A percentile compares a stretch with the other conserved stretches of the same genome.
phyloP scores from a whole-genome alignment of 1,140 invertebrate species.

The Piezodorus guildinii region DNA sequence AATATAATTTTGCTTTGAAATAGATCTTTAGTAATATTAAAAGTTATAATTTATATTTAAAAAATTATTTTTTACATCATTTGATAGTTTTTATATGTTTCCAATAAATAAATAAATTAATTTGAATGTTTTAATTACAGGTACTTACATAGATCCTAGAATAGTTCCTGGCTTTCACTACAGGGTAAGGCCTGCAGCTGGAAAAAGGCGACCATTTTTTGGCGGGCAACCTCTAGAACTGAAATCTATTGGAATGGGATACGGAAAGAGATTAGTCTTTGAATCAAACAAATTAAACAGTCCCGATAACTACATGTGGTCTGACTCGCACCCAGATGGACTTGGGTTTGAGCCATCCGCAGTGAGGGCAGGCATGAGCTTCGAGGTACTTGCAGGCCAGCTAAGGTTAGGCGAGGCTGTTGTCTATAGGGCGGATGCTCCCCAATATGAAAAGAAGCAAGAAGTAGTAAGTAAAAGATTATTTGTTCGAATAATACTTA shows the following conservation, averaged over 20 bases:
- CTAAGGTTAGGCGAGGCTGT: conserved; percentile 46
- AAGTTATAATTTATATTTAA: no score
- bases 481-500: not conserved
- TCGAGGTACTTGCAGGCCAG: conserved; percentile 45
- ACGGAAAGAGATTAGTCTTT: conserved; percentile 64
- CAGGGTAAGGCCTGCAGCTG: conserved; percentile 49
- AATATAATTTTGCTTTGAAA: no score
- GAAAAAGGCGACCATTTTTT: conserved; percentile 44
- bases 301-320: conserved; percentile 62
- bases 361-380: conserved; percentile 50
- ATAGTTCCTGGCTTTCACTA: conserved; percentile 63
- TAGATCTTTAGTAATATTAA: no score
- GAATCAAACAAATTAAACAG: conserved; percentile 41
- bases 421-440: conserved; percentile 49
- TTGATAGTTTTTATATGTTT: no score
- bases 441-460: conserved; percentile 48
- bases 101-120: no score
- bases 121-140: conserved; percentile 37
- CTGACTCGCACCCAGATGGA: conserved; percentile 62
- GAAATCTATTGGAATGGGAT: conserved; percentile 57
- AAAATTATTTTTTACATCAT: no score
- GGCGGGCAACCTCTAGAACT: conserved; percentile 48
- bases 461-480: conserved; percentile 37
- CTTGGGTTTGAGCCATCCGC: conserved; percentile 54
- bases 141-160: conserved; percentile 59